phyloP scores from a whole-genome alignment of 2,888 invertebrate species.

The Lottia scabra region DNA sequence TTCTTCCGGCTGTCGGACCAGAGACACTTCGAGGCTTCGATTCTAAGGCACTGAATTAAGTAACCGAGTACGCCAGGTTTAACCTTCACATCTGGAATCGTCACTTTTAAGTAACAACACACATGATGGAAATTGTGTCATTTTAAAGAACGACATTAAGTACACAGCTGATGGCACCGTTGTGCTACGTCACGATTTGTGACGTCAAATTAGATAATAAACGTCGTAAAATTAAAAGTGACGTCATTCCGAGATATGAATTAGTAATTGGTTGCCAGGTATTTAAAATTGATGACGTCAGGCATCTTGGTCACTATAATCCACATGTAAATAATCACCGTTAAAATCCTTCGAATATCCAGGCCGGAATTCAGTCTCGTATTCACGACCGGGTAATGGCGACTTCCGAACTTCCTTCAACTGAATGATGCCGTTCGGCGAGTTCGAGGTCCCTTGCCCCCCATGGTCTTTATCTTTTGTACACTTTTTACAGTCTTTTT shows the following conservation, averaged over 20 bases:
- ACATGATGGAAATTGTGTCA: too few species aligned
- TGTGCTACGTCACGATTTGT: too few species aligned
- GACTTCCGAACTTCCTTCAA: conserved; percentile 48
- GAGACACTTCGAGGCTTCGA: background rate
- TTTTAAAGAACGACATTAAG: too few species aligned
- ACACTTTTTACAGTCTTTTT: conserved; percentile 46
- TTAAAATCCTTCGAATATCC: conserved; percentile 45
- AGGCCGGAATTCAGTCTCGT: conserved; percentile 44
- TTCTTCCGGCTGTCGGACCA: too few species aligned
- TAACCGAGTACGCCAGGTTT: too few species aligned
- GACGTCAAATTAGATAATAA: too few species aligned
- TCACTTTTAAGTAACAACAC: too few species aligned
- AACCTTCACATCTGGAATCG: too few species aligned
- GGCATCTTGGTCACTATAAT: conserved; percentile 59
- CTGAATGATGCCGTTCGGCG: conserved; percentile 56
- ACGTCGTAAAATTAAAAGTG: too few species aligned
- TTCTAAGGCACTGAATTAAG: conserved; percentile 1
- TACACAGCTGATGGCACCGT: too few species aligned
- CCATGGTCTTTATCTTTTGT: conserved; percentile 18
- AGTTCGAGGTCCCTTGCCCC: conserved; percentile 24
- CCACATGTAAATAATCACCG: conserved; percentile 58
- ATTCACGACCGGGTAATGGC: conserved; percentile 40
- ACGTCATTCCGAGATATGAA: too few species aligned
- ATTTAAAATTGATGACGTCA: conserved; percentile 25
- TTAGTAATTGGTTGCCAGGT: too few species aligned